Evolutionary conservation across 2,888 invertebrate species (phyloP), one percentile per base, ranked within the genome.

Genomic region (Scelioninae gen. 1): DNA sequence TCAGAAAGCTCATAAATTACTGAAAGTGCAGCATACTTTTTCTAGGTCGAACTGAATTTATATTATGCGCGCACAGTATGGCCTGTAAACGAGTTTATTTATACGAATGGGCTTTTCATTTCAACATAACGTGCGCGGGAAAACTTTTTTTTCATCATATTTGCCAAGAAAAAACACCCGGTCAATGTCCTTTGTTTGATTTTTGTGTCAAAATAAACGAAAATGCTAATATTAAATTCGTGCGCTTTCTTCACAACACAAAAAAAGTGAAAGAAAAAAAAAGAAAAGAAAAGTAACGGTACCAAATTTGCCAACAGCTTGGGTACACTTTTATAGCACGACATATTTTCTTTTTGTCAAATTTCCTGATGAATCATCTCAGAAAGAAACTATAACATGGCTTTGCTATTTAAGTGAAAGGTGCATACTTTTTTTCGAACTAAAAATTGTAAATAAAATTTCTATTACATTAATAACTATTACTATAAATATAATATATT

Each of bases 201-300:
- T 78, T 71, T 71, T 58, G 63, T 68, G 62, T 78, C 56, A 63
- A 78, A 71, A 63, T 63, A 38, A 38, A 71, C 71, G 78, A 78
- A 77, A 71, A 56, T 65, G 78, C 63, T 71, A 65, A 71, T 78
- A 78, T 71, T 69, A 45, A 55, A 68, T 68, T 56, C 62, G 55
- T 15, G 55, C 53, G 51, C 51, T 68, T 76, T 76, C 34, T 13
- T 40, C 51, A 43, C 53, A 72, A 72, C 38, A 62, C 49, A 11
- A 15, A 40, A 47, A 40, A 47, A 45, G 45, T 43, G 47, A 68
- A 56, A 45, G 56, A 31, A 53, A 74, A 71, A 55, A 51, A n/a
- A 23, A 15, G 51, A 68, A 76, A 62, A 62, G 60, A 63, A 62
- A 62, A 63, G 15, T 69, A 77, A 77, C 62, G 76, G 76, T 23